These are phyloP conservation scores for Podarcis muralis DNA, from an alignment of 2,113 vertebrate genomes.

Conservation along the genomic window DNA sequence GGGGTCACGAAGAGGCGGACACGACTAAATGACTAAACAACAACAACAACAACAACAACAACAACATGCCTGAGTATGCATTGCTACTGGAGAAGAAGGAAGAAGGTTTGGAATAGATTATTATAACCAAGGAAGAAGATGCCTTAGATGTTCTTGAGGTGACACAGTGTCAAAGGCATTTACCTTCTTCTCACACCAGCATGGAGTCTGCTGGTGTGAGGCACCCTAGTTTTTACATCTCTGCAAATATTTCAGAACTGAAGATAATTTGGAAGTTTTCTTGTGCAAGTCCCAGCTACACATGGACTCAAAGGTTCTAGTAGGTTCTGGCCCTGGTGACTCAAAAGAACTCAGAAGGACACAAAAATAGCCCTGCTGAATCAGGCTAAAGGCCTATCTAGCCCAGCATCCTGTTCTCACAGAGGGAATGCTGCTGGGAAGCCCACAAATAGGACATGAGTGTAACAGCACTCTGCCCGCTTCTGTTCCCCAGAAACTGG, in stretches of 20 bases:
- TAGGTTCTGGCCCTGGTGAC: no score
- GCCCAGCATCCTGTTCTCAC: no score
- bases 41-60: no score
- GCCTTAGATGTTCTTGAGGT: neutral
- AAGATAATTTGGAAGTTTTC: neutral
- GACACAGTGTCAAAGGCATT: neutral
- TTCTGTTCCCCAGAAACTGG: no score
- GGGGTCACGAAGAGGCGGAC: no score
- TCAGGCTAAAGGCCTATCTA: no score
- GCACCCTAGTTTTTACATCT: neutral
- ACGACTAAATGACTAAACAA: no score
- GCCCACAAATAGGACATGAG: no score
- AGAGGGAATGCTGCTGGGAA: no score
- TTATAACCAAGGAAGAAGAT: neutral
- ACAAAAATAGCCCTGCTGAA: no score
- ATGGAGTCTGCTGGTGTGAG: neutral
- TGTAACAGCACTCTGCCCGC: no score
- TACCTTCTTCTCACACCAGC: neutral
- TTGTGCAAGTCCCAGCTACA: neutral
- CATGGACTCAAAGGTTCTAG: neutral
- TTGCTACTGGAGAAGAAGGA: neutral
- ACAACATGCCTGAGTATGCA: neutral
- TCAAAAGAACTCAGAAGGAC: no score
- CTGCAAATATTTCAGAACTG: neutral
- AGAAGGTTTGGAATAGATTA: neutral